Conservation (phyloP, 2,888 invertebrate species). For the Volucella inanis region DNA sequence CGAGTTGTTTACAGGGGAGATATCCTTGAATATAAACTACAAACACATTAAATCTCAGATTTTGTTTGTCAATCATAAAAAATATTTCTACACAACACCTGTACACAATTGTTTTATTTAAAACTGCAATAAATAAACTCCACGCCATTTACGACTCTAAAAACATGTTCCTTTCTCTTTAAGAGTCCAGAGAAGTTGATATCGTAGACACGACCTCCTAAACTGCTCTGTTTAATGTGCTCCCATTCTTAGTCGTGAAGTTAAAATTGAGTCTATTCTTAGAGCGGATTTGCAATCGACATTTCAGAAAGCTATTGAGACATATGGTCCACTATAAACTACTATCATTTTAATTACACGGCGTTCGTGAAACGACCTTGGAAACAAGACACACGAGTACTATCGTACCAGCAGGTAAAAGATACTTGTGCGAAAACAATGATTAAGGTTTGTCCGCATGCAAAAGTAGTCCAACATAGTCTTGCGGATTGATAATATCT, state of each 20-base stretch:
- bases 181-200: constrained; percentile 12
- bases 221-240: background rate
- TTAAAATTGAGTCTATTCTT: background rate
- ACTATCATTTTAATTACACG: constrained; percentile 43
- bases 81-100: too few relatives aligned
- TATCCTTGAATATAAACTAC: too few relatives aligned
- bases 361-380: constrained; percentile 61
- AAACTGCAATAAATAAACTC: too few relatives aligned
- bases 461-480: constrained; percentile 50
- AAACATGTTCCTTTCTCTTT: background rate
- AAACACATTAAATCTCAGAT: too few relatives aligned
- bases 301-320: constrained; percentile 48
- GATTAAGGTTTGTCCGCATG: constrained; percentile 17
- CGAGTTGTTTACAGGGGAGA: too few relatives aligned
- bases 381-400: constrained; percentile 27
- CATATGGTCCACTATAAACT: constrained; percentile 39
- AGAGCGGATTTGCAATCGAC: constrained; percentile 7
- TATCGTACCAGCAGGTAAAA: background rate
- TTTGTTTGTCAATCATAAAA: too few relatives aligned
- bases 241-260: background rate
- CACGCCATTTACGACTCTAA: too few relatives aligned
- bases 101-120: too few relatives aligned
- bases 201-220: background rate
- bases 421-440: background rate
- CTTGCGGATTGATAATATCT: constrained; percentile 37